Conservation (phyloP, 2,113 vertebrate genomes). For the Cyphomyrus plagiostoma region DNA sequence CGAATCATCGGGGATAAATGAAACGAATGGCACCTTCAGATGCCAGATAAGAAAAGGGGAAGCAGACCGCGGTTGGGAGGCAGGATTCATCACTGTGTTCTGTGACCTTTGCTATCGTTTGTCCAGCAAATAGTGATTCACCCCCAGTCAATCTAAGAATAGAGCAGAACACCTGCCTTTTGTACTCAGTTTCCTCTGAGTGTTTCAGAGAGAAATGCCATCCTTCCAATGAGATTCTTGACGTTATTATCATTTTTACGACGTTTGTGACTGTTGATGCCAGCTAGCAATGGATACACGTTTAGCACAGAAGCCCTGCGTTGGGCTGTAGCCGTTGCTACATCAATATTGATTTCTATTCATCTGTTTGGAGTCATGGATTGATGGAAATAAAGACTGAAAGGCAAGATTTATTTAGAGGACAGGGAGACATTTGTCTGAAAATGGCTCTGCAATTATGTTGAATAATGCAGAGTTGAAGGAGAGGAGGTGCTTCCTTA, state of each 20-base stretch:
- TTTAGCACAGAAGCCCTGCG: neutral
- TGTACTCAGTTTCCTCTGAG: neutral
- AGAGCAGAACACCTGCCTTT: conserved; percentile 8
- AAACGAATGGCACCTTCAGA: neutral
- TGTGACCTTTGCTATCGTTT: neutral
- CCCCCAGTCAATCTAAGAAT: neutral
- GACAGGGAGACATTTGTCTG: neutral
- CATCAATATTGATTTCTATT: neutral
- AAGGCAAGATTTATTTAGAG: neutral
- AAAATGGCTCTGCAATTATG: neutral
- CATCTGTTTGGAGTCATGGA: neutral
- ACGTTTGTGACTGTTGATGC: neutral
- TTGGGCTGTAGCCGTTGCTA: neutral
- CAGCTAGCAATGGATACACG: neutral
- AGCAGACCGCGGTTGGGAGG: neutral
- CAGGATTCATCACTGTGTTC: neutral
- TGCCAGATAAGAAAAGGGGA: neutral
- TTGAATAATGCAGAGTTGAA: neutral
- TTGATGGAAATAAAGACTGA: neutral
- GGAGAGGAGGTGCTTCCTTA: neutral
- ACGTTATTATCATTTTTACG: neutral
- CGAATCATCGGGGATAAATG: neutral
- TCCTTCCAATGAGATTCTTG: neutral
- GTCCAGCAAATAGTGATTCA: neutral
- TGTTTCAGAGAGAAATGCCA: neutral